These are phyloP conservation scores for Congeria kusceri DNA, from an alignment of 2,888 invertebrate species.

Conservation along the genomic window DNA sequence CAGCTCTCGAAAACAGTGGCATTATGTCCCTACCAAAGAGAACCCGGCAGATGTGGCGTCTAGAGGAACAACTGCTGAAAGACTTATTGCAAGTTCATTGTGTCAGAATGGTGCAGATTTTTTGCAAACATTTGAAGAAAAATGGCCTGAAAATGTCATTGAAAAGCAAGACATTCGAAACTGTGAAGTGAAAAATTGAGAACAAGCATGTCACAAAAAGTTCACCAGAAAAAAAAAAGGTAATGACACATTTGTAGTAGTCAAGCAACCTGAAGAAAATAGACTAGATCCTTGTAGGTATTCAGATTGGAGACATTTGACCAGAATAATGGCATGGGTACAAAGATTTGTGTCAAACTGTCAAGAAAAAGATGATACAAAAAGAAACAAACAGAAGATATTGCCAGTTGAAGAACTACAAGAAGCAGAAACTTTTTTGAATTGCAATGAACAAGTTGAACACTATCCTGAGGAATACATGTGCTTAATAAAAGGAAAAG, in stretches of 20 bases:
- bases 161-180: no score
- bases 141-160: constrained; percentile 19
- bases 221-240: no score
- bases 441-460: constrained; percentile 17
- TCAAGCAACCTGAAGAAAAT: background rate
- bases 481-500: background rate
- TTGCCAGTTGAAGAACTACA: constrained; percentile 10
- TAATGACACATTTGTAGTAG: background rate
- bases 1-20: constrained; percentile 6
- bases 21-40: constrained; percentile 6
- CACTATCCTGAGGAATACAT: constrained; percentile 17
- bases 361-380: background rate
- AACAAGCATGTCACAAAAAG: no score
- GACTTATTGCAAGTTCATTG: background rate
- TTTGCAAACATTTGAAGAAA: background rate
- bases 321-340: constrained; percentile 17
- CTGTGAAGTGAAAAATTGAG: no score
- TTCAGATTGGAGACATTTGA: constrained; percentile 12
- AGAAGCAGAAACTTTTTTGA: constrained; percentile 22
- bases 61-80: no score
- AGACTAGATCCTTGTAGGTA: constrained; percentile 8
- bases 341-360: constrained; percentile 18
- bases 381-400: background rate
- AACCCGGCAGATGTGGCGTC: constrained; percentile 35
- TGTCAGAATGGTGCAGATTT: constrained; percentile 28